Conservation (phyloP, 2,113 vertebrate species). For the Typhlomys cinereus region DNA sequence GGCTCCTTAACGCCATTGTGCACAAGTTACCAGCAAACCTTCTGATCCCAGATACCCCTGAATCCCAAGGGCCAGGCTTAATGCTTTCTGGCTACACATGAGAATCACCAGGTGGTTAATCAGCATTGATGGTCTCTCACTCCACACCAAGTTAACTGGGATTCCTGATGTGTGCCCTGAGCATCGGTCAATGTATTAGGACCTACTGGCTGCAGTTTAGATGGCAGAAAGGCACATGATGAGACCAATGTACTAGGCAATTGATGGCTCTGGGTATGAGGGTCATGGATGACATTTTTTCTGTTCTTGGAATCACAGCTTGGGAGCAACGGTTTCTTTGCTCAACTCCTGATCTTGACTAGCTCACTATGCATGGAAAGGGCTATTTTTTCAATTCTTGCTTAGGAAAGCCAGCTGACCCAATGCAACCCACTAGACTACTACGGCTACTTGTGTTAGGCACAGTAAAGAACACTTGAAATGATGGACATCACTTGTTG, state of each 20-base stretch:
- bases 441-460: background rate
- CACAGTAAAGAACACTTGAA: background rate
- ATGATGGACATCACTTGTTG: background rate
- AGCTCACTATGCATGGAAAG: background rate
- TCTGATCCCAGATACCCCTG: background rate
- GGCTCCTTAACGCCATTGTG: background rate
- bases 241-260: background rate
- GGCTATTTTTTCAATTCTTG: background rate
- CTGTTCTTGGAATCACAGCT: background rate
- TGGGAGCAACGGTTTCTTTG: too few relatives aligned
- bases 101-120: background rate
- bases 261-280: background rate
- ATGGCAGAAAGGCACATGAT: background rate
- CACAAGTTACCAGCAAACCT: background rate
- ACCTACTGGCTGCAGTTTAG: background rate
- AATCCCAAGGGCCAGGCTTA: background rate
- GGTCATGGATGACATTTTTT: background rate
- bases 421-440: background rate
- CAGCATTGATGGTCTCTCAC: background rate
- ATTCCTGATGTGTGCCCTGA: background rate
- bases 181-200: background rate
- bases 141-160: background rate
- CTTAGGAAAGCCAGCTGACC: conserved; percentile 1
- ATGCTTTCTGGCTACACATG: background rate
- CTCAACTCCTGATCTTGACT: background rate